These are phyloP conservation scores for Budorcas taxicolor DNA, from an alignment of 2,113 vertebrate genomes.

Conservation along the genomic window DNA sequence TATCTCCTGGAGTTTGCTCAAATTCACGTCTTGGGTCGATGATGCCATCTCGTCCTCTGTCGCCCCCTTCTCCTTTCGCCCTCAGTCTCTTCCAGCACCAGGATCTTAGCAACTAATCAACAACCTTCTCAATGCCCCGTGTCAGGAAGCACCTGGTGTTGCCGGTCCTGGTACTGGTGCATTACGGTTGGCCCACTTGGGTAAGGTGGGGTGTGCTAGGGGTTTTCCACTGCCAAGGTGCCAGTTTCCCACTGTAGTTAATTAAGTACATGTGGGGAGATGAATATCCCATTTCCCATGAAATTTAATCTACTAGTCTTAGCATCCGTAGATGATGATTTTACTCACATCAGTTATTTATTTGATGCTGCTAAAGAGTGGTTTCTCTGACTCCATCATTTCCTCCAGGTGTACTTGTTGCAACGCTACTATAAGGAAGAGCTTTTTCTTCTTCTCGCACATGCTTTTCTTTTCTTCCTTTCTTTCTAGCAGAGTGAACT, in stretches of 20 bases:
- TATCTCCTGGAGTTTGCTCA: not conserved
- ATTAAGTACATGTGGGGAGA: not conserved
- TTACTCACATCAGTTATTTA: not conserved
- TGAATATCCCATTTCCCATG: not conserved
- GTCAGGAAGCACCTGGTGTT: fast-evolving
- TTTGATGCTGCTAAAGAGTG: not conserved
- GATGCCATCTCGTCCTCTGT: not conserved
- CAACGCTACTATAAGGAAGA: not conserved
- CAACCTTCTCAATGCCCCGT: not conserved
- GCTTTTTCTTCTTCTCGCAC: not conserved
- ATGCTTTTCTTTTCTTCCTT: not conserved
- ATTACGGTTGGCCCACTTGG: not conserved
- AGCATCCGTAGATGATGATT: not conserved
- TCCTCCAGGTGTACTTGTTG: not conserved
- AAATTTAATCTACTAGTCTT: not conserved
- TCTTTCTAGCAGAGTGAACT: not conserved
- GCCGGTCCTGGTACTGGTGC: not conserved
- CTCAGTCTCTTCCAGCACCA: not conserved
- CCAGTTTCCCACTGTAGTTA: not conserved
- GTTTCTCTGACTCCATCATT: not conserved
- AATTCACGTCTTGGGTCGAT: not conserved
- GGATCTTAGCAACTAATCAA: not conserved
- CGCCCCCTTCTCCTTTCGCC: not conserved
- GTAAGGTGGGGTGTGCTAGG: not conserved
- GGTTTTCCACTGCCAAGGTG: not conserved